Evolutionary conservation across 2,888 invertebrate genomes (phyloP).

Genomic region (Sacculina carcini): DNA sequence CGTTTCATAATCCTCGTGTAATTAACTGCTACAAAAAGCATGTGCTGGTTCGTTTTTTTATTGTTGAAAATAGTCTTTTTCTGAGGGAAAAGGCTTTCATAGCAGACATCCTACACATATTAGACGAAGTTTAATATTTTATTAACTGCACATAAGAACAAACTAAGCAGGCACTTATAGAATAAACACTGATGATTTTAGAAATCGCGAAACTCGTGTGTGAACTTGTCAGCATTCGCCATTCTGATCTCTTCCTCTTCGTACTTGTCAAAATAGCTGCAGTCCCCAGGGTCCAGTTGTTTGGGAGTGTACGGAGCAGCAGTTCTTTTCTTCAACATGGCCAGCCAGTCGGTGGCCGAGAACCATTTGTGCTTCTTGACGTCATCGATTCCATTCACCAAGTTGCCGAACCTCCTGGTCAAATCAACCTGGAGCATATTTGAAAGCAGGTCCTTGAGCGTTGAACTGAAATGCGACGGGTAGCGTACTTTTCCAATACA

Average conservation of each 20-base stretch:
- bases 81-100: too few relatives aligned
- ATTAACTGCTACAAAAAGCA: too few relatives aligned
- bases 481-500: conserved; percentile 97
- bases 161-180: too few relatives aligned
- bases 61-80: too few relatives aligned
- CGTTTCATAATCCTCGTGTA: too few relatives aligned
- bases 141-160: too few relatives aligned
- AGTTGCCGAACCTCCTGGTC: conserved; percentile 93
- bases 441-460: conserved; percentile 87
- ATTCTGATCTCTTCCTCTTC: conserved; percentile 97
- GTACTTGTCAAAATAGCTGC: conserved; percentile 99
- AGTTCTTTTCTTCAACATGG: conserved; percentile 94
- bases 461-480: conserved; percentile 95
- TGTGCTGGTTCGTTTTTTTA: too few relatives aligned
- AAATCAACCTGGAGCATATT: conserved; percentile 84
- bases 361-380: conserved; percentile 99
- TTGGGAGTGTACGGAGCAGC: conserved; percentile 98
- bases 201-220: conserved; percentile 98
- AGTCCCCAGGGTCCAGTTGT: conserved; percentile 96
- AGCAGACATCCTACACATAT: too few relatives aligned
- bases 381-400: conserved; percentile 97
- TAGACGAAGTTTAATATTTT: too few relatives aligned
- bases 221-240: conserved; percentile 96
- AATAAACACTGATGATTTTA: too few relatives aligned
- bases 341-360: conserved; percentile 93